These are phyloP conservation scores for Sardina pilchardus DNA, from an alignment of 2,113 vertebrate genomes.

Conservation along the genomic window DNA sequence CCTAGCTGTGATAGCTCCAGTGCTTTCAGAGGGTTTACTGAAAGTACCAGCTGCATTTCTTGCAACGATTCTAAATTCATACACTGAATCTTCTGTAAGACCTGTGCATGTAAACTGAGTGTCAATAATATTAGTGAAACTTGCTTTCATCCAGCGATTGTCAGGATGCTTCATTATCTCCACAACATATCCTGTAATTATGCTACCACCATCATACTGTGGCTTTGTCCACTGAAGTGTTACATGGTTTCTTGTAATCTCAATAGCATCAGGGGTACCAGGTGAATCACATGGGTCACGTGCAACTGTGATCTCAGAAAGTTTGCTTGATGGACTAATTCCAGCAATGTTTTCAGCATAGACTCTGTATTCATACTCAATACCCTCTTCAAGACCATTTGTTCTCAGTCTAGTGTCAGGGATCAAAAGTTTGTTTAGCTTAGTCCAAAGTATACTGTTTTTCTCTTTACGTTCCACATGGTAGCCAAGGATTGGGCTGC, in stretches of 20 bases:
- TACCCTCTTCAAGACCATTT: conserved; percentile 91
- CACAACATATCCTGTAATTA: conserved; percentile 90
- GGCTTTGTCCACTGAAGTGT: conserved; percentile 92
- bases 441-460: conserved; percentile 95
- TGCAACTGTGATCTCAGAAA: conserved; percentile 88
- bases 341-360: conserved; percentile 97
- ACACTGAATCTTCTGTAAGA: conserved; percentile 87
- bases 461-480: conserved; percentile 97
- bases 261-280: conserved; percentile 88
- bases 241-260: conserved; percentile 89
- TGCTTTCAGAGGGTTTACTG: conserved; percentile 90
- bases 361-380: conserved; percentile 97
- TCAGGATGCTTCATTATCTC: conserved; percentile 94
- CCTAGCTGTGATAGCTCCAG: conserved; percentile 92
- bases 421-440: conserved; percentile 88
- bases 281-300: conserved; percentile 94
- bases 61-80: conserved; percentile 95
- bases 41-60: conserved; percentile 89
- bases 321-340: conserved; percentile 86
- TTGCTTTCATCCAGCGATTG: conserved; percentile 97
- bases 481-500: conserved; percentile 89
- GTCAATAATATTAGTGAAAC: conserved; percentile 90
- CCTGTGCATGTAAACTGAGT: conserved; percentile 88
- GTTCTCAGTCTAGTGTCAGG: conserved; percentile 89
- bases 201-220: conserved; percentile 93